Percentiles rank a stretch among this genome's conserved stretches.
These are phyloP conservation scores for Salvelinus sp. DNA, from an alignment of 2,113 vertebrate genomes.

Conservation along the genomic window DNA sequence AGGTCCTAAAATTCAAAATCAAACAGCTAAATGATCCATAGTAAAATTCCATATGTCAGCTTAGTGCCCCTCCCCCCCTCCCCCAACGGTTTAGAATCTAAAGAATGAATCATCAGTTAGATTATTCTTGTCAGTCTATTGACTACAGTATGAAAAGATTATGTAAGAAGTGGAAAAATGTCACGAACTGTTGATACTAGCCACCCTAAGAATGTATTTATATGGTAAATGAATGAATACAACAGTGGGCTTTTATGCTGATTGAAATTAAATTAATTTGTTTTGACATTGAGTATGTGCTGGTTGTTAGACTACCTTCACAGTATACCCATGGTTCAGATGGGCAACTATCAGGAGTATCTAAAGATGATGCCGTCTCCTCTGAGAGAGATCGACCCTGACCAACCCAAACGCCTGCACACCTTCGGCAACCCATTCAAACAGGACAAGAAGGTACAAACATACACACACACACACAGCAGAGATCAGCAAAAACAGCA, in stretches of 20 bases:
- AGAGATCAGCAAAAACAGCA: background rate
- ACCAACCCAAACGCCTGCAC: slow-evolving; percentile 93
- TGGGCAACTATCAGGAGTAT: slow-evolving; percentile 98
- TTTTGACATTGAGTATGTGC: background rate
- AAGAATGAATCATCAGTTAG: no score
- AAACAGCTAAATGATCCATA: no score
- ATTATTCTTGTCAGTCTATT: no score
- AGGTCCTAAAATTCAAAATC: no score
- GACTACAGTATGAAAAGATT: no score
- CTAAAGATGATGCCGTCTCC: slow-evolving; percentile 91
- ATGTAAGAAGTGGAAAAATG: no score
- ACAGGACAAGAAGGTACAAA: slow-evolving; percentile 93
- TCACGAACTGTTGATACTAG: no score
- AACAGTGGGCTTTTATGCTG: background rate
- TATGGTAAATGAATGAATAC: background rate
- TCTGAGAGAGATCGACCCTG: slow-evolving; percentile 91
- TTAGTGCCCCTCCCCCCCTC: no score
- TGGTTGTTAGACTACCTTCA: slow-evolving; percentile 85
- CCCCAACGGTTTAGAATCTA: no score
- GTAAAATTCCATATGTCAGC: no score
- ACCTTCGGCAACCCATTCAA: slow-evolving; percentile 98
- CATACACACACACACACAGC: slow-evolving; percentile 29
- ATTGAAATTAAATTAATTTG: background rate
- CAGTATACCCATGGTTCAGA: slow-evolving; percentile 94
- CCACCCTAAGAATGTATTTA: no score